phyloP scores from a whole-genome alignment of 37 sponge, comb jelly and placozoan species.

The Theonella swinhoei region DNA sequence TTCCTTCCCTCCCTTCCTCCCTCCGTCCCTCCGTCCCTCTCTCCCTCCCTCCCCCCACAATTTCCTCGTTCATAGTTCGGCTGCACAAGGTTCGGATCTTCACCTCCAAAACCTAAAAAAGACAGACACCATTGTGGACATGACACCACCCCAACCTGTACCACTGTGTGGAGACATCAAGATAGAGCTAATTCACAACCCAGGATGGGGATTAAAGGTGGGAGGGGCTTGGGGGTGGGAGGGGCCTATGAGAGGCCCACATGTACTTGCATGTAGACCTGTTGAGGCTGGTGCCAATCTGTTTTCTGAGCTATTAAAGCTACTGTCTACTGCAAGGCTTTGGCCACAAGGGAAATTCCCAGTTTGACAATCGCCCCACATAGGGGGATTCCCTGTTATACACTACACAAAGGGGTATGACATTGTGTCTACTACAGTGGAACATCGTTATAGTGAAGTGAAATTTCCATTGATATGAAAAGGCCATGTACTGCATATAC shows the following conservation, averaged over 20 bases:
- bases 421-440: too few relatives aligned
- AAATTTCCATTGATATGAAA: too few relatives aligned
- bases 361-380: too few relatives aligned
- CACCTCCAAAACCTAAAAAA: slow-evolving; percentile 67
- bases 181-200: slow-evolving; percentile 85
- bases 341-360: too few relatives aligned
- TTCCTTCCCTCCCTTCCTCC: slow-evolving; percentile 18
- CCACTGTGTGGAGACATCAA: slow-evolving; percentile 95
- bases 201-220: slow-evolving; percentile 40
- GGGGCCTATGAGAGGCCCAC: neutral
- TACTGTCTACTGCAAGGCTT: too few relatives aligned
- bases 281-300: too few relatives aligned
- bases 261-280: neutral
- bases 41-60: slow-evolving; percentile 23
- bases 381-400: too few relatives aligned
- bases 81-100: slow-evolving; percentile 64
- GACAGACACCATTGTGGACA: slow-evolving; percentile 64
- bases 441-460: too few relatives aligned
- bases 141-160: slow-evolving; percentile 62
- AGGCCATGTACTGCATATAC: too few relatives aligned
- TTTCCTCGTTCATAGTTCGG: slow-evolving; percentile 51
- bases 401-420: too few relatives aligned
- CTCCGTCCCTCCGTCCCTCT: slow-evolving; percentile 14
- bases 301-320: neutral
- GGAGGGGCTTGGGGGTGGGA: neutral